These are phyloP conservation scores for Fregetta grallaria DNA, from an alignment of 2,113 vertebrate genomes.

Conservation along the genomic window DNA sequence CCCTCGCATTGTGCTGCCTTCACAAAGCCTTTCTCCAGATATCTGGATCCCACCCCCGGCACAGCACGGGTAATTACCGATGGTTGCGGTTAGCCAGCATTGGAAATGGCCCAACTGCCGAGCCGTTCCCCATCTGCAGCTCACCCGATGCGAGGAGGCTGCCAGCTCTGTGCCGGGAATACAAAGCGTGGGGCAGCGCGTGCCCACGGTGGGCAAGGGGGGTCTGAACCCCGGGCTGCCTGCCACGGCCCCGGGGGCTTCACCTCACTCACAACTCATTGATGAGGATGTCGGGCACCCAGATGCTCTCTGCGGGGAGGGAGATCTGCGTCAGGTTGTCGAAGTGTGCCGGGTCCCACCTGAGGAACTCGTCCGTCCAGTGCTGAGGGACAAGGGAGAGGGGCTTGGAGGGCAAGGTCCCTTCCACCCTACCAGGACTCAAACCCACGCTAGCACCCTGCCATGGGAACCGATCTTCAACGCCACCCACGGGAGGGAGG, in stretches of 20 bases:
- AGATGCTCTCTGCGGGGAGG: slow-evolving; percentile 86
- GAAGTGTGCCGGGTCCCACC: slow-evolving; percentile 88
- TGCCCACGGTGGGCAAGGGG: rapidly evolving
- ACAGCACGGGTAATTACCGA: slow-evolving; percentile 29
- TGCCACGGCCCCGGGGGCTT: not conserved
- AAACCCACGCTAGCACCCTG: not conserved
- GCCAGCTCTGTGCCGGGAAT: slow-evolving; percentile 33
- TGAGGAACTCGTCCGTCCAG: slow-evolving; percentile 93
- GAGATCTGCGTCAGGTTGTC: slow-evolving; percentile 91
- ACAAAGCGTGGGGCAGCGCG: not conserved
- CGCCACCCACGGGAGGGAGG: rapidly evolving
- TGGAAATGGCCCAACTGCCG: slow-evolving; percentile 52
- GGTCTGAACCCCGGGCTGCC: not conserved
- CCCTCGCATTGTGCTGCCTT: slow-evolving; percentile 55
- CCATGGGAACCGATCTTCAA: rapidly evolving
- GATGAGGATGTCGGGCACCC: slow-evolving; percentile 97
- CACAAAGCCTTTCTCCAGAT: slow-evolving; percentile 55
- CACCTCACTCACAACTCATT: slow-evolving; percentile 91
- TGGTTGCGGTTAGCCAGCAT: not conserved
- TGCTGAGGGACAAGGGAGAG: slow-evolving; percentile 68
- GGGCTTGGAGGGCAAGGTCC: not conserved
- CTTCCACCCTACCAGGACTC: not conserved
- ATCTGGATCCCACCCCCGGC: slow-evolving; percentile 47
- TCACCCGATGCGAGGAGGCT: not conserved
- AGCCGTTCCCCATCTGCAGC: slow-evolving; percentile 66